phyloP scores from a whole-genome alignment of 2,797 vertebrate species.

The Darevskia mixta region DNA sequence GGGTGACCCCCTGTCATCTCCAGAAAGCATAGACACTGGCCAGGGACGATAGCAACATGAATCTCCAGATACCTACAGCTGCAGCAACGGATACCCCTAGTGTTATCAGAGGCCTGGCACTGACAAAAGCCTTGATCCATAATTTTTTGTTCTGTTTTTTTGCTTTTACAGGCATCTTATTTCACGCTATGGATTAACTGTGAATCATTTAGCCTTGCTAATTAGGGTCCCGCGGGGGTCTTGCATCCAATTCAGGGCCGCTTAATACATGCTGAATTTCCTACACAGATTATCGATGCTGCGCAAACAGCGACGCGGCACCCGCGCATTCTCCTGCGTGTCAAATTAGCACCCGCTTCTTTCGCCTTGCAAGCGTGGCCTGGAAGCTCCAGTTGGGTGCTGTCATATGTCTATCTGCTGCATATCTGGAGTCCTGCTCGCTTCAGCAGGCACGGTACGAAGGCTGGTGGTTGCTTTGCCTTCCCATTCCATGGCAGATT shows the following conservation, averaged over 20 bases:
- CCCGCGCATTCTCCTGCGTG: too few species aligned
- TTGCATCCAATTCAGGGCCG: slow-evolving; percentile 51
- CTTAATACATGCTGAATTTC: slow-evolving; percentile 28
- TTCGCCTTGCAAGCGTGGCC: background rate
- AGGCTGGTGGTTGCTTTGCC: background rate
- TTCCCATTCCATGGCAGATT: too few species aligned
- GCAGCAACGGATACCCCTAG: slow-evolving; percentile 9
- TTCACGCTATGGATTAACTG: slow-evolving; percentile 59
- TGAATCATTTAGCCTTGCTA: slow-evolving; percentile 56
- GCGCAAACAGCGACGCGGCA: background rate
- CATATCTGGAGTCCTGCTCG: too few species aligned
- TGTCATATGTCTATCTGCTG: background rate
- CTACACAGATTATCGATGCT: background rate
- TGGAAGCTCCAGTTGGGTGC: background rate
- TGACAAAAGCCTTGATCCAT: slow-evolving; percentile 45
- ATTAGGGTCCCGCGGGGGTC: slow-evolving; percentile 47
- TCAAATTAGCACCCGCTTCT: background rate
- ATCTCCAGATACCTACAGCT: background rate
- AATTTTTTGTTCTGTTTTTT: background rate
- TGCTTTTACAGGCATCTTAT: slow-evolving; percentile 21
- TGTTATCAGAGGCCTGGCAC: slow-evolving; percentile 36
- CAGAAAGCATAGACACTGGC: too few species aligned
- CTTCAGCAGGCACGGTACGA: background rate
- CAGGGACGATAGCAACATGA: too few species aligned
- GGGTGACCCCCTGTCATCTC: too few species aligned